phyloP scores from a whole-genome alignment of 2,888 invertebrate species.

The Cataglyphis altisquamis region DNA sequence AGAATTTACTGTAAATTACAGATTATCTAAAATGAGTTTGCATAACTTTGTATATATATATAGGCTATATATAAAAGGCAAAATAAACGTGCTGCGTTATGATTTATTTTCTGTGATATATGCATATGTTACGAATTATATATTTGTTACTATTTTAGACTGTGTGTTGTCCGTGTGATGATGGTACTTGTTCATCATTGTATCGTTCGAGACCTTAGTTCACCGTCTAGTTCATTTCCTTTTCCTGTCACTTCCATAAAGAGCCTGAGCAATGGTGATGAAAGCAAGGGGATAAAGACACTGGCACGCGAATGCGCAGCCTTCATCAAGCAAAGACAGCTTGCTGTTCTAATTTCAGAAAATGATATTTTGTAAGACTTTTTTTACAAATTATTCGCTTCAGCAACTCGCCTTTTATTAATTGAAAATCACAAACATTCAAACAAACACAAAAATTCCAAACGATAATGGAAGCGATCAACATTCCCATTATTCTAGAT shows the following conservation, averaged over 20 bases:
- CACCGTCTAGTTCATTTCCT: slow-evolving; percentile 76
- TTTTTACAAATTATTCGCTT: neutral
- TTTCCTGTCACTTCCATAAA: slow-evolving; percentile 72
- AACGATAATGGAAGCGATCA: slow-evolving; percentile 70
- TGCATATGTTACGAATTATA: neutral
- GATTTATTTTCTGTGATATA: neutral
- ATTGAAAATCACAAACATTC: slow-evolving; percentile 29
- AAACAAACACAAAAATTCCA: slow-evolving; percentile 4
- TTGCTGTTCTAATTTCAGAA: neutral
- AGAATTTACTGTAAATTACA: no score
- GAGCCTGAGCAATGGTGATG: slow-evolving; percentile 68
- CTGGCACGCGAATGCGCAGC: slow-evolving; percentile 56
- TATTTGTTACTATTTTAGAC: neutral
- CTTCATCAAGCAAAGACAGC: slow-evolving; percentile 19
- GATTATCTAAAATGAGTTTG: neutral
- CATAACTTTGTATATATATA: neutral
- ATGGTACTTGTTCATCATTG: slow-evolving; percentile 55
- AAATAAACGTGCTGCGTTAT: neutral
- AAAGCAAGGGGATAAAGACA: slow-evolving; percentile 67
- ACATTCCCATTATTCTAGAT: slow-evolving; percentile 58
- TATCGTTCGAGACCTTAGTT: slow-evolving; percentile 64
- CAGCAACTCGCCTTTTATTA: neutral
- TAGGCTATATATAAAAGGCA: neutral
- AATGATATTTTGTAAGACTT: neutral
- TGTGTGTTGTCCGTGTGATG: no score